Base-by-base conservation (phyloP, 2,797 vertebrate species). In the Protonibea diacanthus region DNA sequence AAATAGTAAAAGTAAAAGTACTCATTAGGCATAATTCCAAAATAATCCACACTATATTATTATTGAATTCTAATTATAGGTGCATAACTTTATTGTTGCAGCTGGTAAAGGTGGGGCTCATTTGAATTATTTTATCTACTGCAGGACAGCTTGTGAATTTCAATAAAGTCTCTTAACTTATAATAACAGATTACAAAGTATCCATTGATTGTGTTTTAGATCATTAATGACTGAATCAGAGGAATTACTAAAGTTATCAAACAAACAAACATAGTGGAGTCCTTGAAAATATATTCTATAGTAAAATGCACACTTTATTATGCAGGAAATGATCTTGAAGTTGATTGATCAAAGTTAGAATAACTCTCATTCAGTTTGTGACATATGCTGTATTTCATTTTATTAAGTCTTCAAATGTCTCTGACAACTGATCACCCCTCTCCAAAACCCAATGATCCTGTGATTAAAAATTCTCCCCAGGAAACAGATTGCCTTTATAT, bases 401-500 rank as follows among this genome's bases (percentile, higher is more conserved):
- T 42, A 83, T 76, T 40, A 70, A 82, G 63, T 78, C 33, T 74
- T 84, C 40, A 80, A 48, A 51, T 64, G 57, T 70, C 61, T 78
- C 69, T 72, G 60, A 71, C 86, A 86, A 70, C 27, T 6, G 47
- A 81, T 80, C 33, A 44, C 27, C 81, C 76, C 42, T 69, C 62
- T 86, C 47, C 45, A 65, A 64, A 72, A 82, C 56, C n/a, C 49
- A 84, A 79, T 71, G 72, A 84, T 80, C 38, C 42, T 48, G 59
- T 86, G 76, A 90, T 87, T 86, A 83, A 86, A 86, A 81, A 72
- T 51, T 42, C 67, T 85, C 78, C 57, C 23, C 40, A 65, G 71
- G 60, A 89, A 91, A 91, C 89, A 92, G 77, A 87, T 88, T 88
- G 89, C 51, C 75, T 82, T 85, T 84, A 86, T 87, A 84, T 83